phyloP scores from a whole-genome alignment of 2,888 invertebrate species.

The Lasioglossum vierecki region DNA sequence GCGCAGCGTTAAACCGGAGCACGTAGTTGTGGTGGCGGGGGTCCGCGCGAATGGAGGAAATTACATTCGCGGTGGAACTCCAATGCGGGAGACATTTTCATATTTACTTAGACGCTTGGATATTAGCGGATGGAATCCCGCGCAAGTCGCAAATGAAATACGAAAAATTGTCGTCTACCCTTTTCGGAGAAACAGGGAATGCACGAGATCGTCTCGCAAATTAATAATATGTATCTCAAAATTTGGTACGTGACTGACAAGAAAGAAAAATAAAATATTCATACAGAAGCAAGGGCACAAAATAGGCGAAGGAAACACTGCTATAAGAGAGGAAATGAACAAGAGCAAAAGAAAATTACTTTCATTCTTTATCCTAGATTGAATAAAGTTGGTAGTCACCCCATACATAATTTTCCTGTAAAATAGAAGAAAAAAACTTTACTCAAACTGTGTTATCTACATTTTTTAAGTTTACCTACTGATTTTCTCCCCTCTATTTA shows the following conservation, averaged over 20 bases:
- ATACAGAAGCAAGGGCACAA: not conserved
- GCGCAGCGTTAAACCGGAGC: constrained; percentile 62
- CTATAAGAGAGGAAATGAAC: not conserved
- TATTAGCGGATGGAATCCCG: constrained; percentile 55
- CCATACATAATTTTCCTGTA: no score
- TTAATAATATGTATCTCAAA: not conserved
- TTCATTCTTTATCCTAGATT: no score
- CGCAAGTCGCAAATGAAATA: constrained; percentile 30
- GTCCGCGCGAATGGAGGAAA: constrained; percentile 58
- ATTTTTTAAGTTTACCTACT: no score
- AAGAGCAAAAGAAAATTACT: no score
- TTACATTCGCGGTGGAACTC: constrained; percentile 61
- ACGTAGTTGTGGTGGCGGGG: constrained; percentile 61
- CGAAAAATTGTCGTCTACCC: constrained; percentile 24
- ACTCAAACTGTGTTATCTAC: no score
- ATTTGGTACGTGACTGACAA: not conserved
- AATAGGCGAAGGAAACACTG: not conserved
- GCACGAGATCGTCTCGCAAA: not conserved
- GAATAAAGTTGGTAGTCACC: no score
- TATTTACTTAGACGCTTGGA: constrained; percentile 61
- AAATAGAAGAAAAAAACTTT: no score
- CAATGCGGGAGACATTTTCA: constrained; percentile 55
- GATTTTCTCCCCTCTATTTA: no score
- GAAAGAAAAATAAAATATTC: not conserved
- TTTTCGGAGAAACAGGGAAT: not conserved